Percentiles rank a stretch among this genome's conserved stretches.
phyloP scores from a whole-genome alignment of 2,888 invertebrate species.

The Neuroscelio doddi region DNA sequence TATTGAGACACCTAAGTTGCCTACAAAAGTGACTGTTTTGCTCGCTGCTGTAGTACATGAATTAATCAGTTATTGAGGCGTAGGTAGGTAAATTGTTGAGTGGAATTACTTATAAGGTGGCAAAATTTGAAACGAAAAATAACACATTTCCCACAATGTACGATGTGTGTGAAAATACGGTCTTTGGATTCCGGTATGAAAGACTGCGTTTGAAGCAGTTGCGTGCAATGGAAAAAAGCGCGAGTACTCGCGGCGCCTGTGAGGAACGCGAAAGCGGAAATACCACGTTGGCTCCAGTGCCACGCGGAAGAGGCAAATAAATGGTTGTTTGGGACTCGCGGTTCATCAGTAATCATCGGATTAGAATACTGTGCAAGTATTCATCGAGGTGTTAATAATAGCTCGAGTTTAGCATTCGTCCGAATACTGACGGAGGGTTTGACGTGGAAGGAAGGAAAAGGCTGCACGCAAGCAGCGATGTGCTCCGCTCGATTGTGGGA shows the following conservation, averaged over 20 bases:
- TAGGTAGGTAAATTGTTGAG: not conserved
- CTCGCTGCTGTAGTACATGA: too few species aligned
- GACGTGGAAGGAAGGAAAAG: slow-evolving; percentile 15
- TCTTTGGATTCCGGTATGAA: slow-evolving; percentile 34
- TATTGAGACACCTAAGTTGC: too few species aligned
- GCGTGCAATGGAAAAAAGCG: too few species aligned
- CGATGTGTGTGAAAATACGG: not conserved
- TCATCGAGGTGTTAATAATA: slow-evolving; percentile 51
- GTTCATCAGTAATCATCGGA: slow-evolving; percentile 48
- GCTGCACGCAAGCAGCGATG: slow-evolving; percentile 21
- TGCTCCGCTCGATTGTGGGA: slow-evolving; percentile 35
- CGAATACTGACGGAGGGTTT: slow-evolving; percentile 27
- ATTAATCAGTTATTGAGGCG: not conserved
- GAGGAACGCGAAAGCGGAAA: slow-evolving; percentile 46
- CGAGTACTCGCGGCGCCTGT: slow-evolving; percentile 17
- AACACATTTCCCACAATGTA: not conserved
- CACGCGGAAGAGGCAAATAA: slow-evolving; percentile 39
- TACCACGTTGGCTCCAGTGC: slow-evolving; percentile 34
- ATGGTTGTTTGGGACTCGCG: slow-evolving; percentile 35
- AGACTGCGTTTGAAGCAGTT: slow-evolving; percentile 7
- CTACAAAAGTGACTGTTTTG: too few species aligned
- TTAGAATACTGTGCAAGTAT: slow-evolving; percentile 51
- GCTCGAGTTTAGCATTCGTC: slow-evolving; percentile 26
- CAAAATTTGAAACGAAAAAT: not conserved
- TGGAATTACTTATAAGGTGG: not conserved